These are phyloP conservation scores for Genyomyrus donnyi DNA, from an alignment of 2,113 vertebrate genomes.

Conservation along the genomic window DNA sequence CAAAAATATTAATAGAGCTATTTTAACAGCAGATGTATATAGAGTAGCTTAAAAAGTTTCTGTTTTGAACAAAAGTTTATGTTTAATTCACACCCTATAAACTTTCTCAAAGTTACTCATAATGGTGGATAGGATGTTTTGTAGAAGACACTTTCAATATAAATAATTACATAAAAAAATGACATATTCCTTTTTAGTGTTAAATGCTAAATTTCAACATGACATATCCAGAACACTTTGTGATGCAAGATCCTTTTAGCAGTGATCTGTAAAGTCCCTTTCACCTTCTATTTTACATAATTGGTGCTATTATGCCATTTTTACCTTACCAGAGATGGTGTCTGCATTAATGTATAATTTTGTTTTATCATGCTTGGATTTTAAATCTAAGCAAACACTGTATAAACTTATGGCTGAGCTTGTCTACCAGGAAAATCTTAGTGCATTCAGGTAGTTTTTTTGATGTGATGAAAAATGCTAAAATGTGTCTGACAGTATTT, in stretches of 20 bases:
- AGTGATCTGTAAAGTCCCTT: neutral
- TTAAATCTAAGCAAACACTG: neutral
- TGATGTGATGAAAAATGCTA: neutral
- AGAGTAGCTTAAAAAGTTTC: neutral
- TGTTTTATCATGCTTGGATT: neutral
- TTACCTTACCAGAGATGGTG: neutral
- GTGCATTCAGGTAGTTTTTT: neutral
- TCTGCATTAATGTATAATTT: neutral
- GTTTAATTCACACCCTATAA: neutral
- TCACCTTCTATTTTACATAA: conserved; percentile 5
- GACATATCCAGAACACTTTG: neutral
- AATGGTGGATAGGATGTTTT: neutral
- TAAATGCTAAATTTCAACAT: neutral
- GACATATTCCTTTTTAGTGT: neutral
- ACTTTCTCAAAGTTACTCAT: neutral
- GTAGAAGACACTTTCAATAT: neutral
- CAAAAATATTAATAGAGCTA: neutral
- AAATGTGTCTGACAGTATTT: neutral
- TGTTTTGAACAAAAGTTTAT: neutral
- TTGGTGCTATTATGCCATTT: neutral
- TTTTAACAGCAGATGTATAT: neutral
- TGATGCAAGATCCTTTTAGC: neutral
- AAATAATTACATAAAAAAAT: neutral
- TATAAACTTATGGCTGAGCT: neutral
- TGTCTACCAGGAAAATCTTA: neutral